Evolutionary conservation across 2,888 invertebrate species (phyloP).

Genomic region (Pherbina coryleti): DNA sequence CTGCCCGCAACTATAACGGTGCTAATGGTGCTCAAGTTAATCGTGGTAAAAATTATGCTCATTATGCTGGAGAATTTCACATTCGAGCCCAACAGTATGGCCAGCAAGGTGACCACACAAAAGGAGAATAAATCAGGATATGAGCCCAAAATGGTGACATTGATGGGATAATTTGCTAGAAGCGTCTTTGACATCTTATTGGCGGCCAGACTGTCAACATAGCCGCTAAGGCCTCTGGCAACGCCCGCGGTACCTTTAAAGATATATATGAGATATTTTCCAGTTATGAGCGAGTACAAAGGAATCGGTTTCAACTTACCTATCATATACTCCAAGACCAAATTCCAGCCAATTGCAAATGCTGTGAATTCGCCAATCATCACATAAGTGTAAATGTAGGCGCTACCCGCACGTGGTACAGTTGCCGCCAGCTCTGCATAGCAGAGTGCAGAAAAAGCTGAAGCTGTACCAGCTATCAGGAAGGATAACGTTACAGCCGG

Average conservation of each 20-base stretch:
- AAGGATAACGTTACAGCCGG: constrained; percentile 94
- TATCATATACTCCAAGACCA: constrained; percentile 83
- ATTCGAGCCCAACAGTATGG: constrained; percentile 77
- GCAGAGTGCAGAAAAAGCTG: constrained; percentile 87
- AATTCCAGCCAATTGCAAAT: constrained; percentile 87
- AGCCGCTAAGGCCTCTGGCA: constrained; percentile 80
- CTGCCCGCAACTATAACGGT: constrained; percentile 87
- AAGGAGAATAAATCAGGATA: constrained; percentile 82
- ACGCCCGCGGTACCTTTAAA: constrained; percentile 80
- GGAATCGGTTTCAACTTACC: constrained; percentile 70
- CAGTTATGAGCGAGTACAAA: not conserved
- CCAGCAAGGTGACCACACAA: constrained; percentile 74
- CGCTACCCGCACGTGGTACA: constrained; percentile 86
- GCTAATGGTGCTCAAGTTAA: constrained; percentile 86
- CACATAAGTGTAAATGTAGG: constrained; percentile 89
- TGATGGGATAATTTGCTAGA: constrained; percentile 73
- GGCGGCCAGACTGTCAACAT: constrained; percentile 77
- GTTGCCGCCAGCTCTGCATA: constrained; percentile 87
- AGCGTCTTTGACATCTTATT: constrained; percentile 74
- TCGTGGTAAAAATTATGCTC: constrained; percentile 90
- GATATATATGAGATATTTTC: not conserved
- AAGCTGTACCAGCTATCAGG: constrained; percentile 91
- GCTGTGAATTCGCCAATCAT: constrained; percentile 84
- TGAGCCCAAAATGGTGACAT: constrained; percentile 74
- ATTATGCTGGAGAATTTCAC: constrained; percentile 86